These are phyloP conservation scores for Hippoglossus hippoglossus DNA, from an alignment of 2,797 vertebrate species.

Conservation along the genomic window DNA sequence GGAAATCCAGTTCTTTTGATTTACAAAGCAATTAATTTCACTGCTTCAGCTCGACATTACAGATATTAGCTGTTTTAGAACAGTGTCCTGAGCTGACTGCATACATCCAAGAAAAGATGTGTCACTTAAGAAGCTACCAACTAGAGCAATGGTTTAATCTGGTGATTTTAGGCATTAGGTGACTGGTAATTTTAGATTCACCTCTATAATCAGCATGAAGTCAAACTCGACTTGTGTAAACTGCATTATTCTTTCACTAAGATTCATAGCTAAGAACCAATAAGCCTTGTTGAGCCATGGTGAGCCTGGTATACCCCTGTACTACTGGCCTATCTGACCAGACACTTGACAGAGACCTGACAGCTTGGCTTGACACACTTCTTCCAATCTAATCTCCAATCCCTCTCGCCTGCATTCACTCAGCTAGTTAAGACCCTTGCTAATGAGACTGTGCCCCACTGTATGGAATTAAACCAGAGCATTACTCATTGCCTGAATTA, in stretches of 20 bases:
- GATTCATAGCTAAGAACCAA: not conserved
- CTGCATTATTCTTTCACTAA: not conserved
- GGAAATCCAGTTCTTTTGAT: not conserved
- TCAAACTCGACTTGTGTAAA: not conserved
- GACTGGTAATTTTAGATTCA: not conserved
- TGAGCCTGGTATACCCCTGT: constrained; percentile 1
- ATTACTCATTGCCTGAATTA: constrained; percentile 56
- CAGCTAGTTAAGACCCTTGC: constrained; percentile 70
- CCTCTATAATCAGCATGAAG: not conserved
- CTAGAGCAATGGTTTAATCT: not conserved
- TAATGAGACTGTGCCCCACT: constrained; percentile 73
- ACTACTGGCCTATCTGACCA: constrained; percentile 46
- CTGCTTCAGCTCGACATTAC: not conserved
- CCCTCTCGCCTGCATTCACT: constrained; percentile 72
- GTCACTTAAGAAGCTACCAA: not conserved
- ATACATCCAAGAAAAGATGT: not conserved
- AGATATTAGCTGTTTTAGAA: not conserved
- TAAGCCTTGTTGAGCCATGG: constrained; percentile 3
- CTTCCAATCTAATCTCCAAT: constrained; percentile 76
- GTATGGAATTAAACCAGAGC: constrained; percentile 70
- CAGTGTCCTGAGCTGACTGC: not conserved
- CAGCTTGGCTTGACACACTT: constrained; percentile 77
- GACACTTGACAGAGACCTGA: constrained; percentile 65
- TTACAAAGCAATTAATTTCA: not conserved
- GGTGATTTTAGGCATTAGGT: not conserved